Evolutionary conservation across 2,888 invertebrate genomes (phyloP), one percentile per base, ranked within the genome.

Genomic region (Tetranychus piercei): DNA sequence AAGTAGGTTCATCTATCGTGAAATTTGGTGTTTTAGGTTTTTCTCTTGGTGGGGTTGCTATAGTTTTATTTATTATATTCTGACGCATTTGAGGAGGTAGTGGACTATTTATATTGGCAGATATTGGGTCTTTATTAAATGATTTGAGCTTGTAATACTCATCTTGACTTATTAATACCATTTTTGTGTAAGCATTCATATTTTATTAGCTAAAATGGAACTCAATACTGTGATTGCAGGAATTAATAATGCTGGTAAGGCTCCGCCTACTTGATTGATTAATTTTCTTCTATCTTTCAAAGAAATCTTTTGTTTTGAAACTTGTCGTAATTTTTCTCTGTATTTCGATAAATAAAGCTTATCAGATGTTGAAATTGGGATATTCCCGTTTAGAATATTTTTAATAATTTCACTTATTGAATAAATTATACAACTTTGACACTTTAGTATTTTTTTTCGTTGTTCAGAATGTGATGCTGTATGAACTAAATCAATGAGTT

Each of bases 311-410:
- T 67, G 20, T 67, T 11, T 34, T 34, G 67, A 11, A 18, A 67
- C 1, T 67, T 67, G 9, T 6, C 67, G 9, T 67, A 67, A 22
- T 67, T 11, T 22, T 5, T 11, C 8, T 67, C 8, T n/a, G 3
- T 67, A 67, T 6, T n/a, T n/a, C 1, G n/a, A 3, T 22, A 5
- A 67, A 18, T 67, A 9, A 5, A 18, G 3, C 6, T 67, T 67
- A 18, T 22, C 20, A 67, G n/a, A 18, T n/a, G 3, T 18, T 1
- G 20, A 22, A n/a, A 67, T 22, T 7, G 20, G n/a, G 9, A 67
- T 67, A 67, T 67, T 67, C 1, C 67, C 67, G 22, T 67, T 67
- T n/a, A 67, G n/a, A 22, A 67, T 22, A 67, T 67, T 67, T 22
- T 22, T 22, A 6, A 22, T 22, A 22, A 67, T 67, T 67, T 67